phyloP scores from a whole-genome alignment of 2,113 vertebrate species.

The Mesembrinibis cayennensis region DNA sequence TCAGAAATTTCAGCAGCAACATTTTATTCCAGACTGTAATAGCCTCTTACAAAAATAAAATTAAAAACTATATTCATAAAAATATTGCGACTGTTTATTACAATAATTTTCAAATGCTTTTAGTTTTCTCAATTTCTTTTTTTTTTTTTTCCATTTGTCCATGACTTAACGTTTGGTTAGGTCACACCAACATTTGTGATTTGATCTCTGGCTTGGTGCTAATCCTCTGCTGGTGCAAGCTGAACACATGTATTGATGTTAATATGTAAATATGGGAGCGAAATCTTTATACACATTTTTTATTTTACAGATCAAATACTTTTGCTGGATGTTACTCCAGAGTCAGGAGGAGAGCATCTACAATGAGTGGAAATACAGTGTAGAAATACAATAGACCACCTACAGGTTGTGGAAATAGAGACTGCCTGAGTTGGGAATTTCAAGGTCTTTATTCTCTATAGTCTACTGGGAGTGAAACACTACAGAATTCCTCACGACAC shows the following conservation, averaged over 20 bases:
- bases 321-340: not conserved
- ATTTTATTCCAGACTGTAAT: not conserved
- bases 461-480: not conserved
- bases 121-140: not conserved
- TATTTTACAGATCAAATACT: not conserved
- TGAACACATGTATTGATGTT: not conserved
- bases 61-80: not conserved
- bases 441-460: not conserved
- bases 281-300: not conserved
- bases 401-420: not conserved
- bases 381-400: not conserved
- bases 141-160: not conserved
- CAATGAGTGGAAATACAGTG: not conserved
- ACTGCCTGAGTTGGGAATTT: not conserved
- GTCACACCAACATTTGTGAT: not conserved
- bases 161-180: accelerated
- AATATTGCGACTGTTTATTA: not conserved
- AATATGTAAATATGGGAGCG: not conserved
- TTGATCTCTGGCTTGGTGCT: not conserved
- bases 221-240: not conserved
- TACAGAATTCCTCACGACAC: not conserved
- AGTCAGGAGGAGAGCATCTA: not conserved
- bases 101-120: not conserved
- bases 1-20: not conserved
- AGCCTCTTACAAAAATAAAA: not conserved